Evolutionary conservation across 2,113 vertebrate genomes (phyloP).

Genomic region (Nesospiza acunhae): DNA sequence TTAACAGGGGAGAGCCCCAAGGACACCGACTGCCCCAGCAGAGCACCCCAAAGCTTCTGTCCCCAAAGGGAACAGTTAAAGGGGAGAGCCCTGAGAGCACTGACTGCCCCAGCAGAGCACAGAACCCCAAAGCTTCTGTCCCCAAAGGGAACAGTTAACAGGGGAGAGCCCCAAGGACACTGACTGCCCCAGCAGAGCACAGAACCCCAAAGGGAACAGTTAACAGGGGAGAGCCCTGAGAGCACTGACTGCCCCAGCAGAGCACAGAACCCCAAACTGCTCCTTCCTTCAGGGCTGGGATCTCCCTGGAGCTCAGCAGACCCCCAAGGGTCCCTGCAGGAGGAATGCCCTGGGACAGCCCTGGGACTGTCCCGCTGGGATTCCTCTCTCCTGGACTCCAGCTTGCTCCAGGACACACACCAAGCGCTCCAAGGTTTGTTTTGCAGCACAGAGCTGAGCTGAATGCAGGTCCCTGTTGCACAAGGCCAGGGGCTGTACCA

Average conservation of each 20-base stretch:
- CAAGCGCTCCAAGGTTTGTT: accelerated
- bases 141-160: no score
- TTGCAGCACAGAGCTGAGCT: accelerated
- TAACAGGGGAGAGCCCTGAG: no score
- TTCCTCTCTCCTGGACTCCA: accelerated
- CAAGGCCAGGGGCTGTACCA: neutral
- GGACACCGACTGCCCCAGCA: no score
- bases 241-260: no score
- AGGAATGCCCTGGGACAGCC: neutral
- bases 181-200: no score
- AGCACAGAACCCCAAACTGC: neutral
- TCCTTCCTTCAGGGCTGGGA: neutral
- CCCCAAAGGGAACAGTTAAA: no score
- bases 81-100: no score
- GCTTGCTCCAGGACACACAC: neutral
- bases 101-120: no score
- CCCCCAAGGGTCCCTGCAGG: neutral
- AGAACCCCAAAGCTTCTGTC: no score
- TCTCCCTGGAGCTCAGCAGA: neutral
- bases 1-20: no score
- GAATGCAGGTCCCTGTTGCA: neutral
- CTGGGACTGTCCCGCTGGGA: neutral
- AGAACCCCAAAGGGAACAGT: no score
- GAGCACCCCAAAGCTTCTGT: neutral
- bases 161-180: no score